Base-by-base conservation (phyloP, 2,888 invertebrate species). In the Agrilus cyanescens region DNA sequence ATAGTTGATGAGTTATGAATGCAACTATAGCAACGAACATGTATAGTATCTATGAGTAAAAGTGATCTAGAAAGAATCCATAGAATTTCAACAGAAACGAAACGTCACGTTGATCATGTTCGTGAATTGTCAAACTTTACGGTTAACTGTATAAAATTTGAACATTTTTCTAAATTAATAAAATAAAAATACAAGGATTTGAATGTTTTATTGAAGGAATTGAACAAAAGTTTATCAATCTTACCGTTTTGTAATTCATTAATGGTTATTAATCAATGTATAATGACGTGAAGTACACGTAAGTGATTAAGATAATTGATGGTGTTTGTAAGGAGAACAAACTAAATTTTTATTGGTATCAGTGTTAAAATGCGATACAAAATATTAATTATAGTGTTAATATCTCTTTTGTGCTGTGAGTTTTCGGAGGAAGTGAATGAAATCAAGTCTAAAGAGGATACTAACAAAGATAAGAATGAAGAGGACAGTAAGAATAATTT, bases 321-420 rank as follows among this genome's bases (percentile, higher is more conserved):
- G 40, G 37, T 25, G 25, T 25, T 25, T 10, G 2, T 42, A 20
- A 33, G 29, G 37, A 32, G 20, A 33, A 42, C 32, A 39, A 32
- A 12, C n/a, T n/a, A n/a, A n/a, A n/a, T n/a, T n/a, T n/a, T 15
- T 12, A 29, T 18, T 20, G 10, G 31, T 34, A 43, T 13, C 20
- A 37, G 12, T 38, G 16, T 20, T 18, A 51, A 46, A 44, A 58
- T 57, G 57, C 50, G 53, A 31, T 43, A 54, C 39, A 57, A 55
- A 54, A 44, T 54, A 40, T 45, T 51, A 39, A 37, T 54, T 15
- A 47, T 56, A 15, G 16, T 63, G 38, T 52, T 56, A 36, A 31
- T 63, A 15, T 48, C 53, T 12, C 41, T 65, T 6, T 37, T 62
- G 33, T 60, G 57, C 40, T 65, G 61, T 48, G 60, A 60, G 49